Evolutionary conservation across 2,888 invertebrate genomes (phyloP).

Genomic region (Lasioglossum morio): DNA sequence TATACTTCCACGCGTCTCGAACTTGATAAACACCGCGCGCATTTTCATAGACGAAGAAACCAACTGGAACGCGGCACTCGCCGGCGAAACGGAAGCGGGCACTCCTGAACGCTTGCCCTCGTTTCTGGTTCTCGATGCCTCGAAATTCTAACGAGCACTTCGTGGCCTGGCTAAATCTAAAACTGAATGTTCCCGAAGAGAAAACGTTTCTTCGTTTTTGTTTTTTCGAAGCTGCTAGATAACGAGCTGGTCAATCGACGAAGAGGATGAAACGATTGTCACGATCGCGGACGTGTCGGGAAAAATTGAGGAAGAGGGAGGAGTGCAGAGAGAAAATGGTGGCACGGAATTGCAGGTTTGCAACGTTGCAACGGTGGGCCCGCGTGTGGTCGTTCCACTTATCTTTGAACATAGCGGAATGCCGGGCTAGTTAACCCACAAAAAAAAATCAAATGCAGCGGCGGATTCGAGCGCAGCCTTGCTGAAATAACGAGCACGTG

Average conservation of each 20-base stretch:
- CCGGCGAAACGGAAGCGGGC: background rate
- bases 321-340: background rate
- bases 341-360: slow-evolving; percentile 13
- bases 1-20: background rate
- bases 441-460: slow-evolving; percentile 60
- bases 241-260: too few species aligned
- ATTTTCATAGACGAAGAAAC: background rate
- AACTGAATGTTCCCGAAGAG: background rate
- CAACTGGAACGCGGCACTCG: background rate
- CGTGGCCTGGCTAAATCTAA: background rate
- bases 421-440: slow-evolving; percentile 77
- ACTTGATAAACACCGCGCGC: background rate
- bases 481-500: slow-evolving; percentile 65
- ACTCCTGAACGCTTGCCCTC: slow-evolving; percentile 11
- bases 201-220: too few species aligned
- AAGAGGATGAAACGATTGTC: too few species aligned
- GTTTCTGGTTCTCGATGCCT: background rate
- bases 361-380: slow-evolving; percentile 31
- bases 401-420: slow-evolving; percentile 76
- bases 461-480: slow-evolving; percentile 55
- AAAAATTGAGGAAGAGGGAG: background rate
- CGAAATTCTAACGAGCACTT: background rate
- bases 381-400: slow-evolving; percentile 74
- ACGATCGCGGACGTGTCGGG: background rate
- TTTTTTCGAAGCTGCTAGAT: too few species aligned